These are phyloP conservation scores for Arvicanthis niloticus DNA, from an alignment of 2,113 vertebrate species.

Conservation along the genomic window DNA sequence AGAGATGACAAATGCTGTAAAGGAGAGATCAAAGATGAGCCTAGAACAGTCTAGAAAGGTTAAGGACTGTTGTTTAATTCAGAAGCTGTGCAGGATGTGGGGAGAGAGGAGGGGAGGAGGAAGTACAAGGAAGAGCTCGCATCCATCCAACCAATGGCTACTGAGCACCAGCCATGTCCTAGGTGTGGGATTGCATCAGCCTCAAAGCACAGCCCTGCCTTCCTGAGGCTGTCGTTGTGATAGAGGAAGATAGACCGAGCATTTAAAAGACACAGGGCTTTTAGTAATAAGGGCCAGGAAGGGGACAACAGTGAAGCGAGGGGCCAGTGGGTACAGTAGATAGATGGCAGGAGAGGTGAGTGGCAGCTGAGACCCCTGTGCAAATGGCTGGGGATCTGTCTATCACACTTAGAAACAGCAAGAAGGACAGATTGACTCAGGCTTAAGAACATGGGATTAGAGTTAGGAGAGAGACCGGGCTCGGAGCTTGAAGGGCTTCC, in stretches of 20 bases:
- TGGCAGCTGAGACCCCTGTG: not conserved
- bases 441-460: not conserved
- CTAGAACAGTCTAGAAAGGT: not conserved
- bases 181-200: not conserved
- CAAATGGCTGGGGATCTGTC: not conserved
- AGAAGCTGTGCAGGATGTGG: not conserved
- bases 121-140: not conserved
- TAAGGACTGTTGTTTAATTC: not conserved
- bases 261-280: not conserved
- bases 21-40: not conserved
- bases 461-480: not conserved
- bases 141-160: not conserved
- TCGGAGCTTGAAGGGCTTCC: not conserved
- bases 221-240: not conserved
- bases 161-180: not conserved
- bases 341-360: not conserved
- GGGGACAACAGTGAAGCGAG: not conserved
- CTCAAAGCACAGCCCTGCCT: not conserved
- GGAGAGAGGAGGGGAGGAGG: not conserved
- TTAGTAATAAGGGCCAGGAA: not conserved
- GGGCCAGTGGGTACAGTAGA: not conserved
- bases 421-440: not conserved
- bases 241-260: not conserved
- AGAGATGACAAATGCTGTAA: not conserved
- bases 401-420: not conserved